These are phyloP conservation scores for Parnassius mnemosyne DNA, from an alignment of 2,888 invertebrate species.

Conservation along the genomic window DNA sequence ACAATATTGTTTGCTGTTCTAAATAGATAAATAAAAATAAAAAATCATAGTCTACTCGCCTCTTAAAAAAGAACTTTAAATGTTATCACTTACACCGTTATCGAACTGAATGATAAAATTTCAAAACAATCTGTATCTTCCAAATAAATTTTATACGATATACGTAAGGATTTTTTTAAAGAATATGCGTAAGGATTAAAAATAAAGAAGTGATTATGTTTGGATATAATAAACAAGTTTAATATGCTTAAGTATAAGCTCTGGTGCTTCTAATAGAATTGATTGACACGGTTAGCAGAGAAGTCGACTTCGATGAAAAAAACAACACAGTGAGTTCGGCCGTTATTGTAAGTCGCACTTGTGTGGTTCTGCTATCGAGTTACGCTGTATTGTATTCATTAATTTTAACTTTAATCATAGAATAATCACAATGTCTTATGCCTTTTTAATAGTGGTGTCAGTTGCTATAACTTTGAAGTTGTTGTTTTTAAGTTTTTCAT, in stretches of 20 bases:
- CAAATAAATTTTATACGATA: conserved; percentile 3
- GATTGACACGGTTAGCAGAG: conserved; percentile 37
- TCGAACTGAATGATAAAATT: conserved; percentile 7
- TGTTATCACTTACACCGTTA: not conserved
- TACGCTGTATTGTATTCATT: conserved; percentile 1
- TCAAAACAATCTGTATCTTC: conserved; percentile 1
- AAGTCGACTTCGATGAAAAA: conserved; percentile 58
- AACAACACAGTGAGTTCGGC: conserved; percentile 47
- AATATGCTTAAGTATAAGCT: not conserved
- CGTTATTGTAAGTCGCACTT: conserved; percentile 39
- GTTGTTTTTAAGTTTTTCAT: conserved; percentile 66
- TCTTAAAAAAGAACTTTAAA: not conserved
- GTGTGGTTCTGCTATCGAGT: conserved; percentile 48
- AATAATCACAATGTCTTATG: conserved; percentile 33
- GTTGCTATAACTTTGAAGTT: conserved; percentile 66
- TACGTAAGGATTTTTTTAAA: not conserved
- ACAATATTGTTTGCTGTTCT: too few species aligned
- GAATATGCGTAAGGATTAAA: not conserved
- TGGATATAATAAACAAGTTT: conserved; percentile 5
- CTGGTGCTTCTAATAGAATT: conserved; percentile 40
- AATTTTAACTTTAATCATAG: not conserved
- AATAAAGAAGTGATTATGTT: not conserved
- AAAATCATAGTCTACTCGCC: too few species aligned
- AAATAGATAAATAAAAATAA: too few species aligned
- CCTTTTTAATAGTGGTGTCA: conserved; percentile 68